Percentiles rank a stretch among this genome's conserved stretches.
phyloP scores from a whole-genome alignment of 2,113 vertebrate species.

The Bos javanicus region DNA sequence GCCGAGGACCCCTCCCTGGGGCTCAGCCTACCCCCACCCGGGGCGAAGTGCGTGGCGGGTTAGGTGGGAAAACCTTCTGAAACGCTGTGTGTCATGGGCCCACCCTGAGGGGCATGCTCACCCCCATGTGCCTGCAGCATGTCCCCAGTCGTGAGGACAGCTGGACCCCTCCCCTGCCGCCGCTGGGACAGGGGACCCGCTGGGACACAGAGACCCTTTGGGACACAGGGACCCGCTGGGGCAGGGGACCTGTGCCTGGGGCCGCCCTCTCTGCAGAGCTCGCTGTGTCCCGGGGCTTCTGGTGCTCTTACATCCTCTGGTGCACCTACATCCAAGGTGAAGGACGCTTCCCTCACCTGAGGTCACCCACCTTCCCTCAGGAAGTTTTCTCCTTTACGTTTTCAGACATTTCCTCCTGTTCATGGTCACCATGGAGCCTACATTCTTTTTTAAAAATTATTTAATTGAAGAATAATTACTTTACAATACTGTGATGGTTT shows the following conservation, averaged over 20 bases:
- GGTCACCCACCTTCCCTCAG: neutral
- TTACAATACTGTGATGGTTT: neutral
- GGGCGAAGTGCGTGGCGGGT: rapidly evolving
- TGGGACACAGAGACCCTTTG: too few species aligned
- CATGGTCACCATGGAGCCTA: neutral
- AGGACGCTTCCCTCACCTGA: neutral
- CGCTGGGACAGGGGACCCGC: rapidly evolving
- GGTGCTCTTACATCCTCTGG: neutral
- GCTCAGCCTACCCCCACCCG: neutral
- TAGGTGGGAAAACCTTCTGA: neutral
- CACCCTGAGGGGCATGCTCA: neutral
- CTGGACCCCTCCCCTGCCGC: neutral
- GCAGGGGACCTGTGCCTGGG: neutral
- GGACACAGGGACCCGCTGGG: too few species aligned
- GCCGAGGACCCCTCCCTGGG: too few species aligned
- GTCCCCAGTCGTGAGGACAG: neutral
- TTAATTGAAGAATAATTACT: neutral
- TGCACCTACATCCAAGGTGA: too few species aligned
- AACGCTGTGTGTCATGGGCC: neutral
- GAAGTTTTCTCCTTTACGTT: neutral
- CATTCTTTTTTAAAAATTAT: neutral
- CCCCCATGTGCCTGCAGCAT: rapidly evolving
- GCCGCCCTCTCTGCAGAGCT: neutral
- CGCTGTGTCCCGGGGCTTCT: rapidly evolving
- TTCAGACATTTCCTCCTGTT: neutral